These are phyloP conservation scores for Monomorium pharaonis DNA, from an alignment of 1,140 invertebrate genomes.

Conservation along the genomic window DNA sequence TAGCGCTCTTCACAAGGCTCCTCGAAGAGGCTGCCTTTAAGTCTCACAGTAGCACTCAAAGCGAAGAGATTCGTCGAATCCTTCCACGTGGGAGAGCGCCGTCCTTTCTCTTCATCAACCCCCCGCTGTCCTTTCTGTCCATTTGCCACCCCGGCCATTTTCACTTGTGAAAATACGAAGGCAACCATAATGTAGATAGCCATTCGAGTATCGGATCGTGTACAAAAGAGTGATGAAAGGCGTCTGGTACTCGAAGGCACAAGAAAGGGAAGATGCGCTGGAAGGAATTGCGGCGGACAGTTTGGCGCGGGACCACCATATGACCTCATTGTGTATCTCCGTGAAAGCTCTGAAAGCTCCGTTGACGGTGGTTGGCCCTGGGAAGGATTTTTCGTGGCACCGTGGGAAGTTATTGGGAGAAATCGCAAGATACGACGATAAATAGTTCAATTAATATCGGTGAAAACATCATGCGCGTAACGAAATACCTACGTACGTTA, in stretches of 20 bases:
- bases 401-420: constrained; percentile 15
- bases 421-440: constrained; percentile 16
- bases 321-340: constrained; percentile 58
- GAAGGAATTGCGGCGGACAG: constrained; percentile 40
- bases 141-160: constrained; percentile 52
- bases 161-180: constrained; percentile 62
- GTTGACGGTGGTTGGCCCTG: constrained; percentile 8
- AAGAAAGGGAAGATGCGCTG: constrained; percentile 15
- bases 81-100: constrained; percentile 47
- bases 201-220: constrained; percentile 58
- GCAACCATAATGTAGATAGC: constrained; percentile 40
- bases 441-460: constrained; percentile 26
- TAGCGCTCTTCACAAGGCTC: constrained; percentile 47
- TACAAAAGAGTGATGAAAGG: constrained; percentile 53
- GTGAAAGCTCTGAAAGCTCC: constrained; percentile 57
- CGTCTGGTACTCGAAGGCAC: not conserved
- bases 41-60: constrained; percentile 63
- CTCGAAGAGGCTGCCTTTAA: constrained; percentile 62
- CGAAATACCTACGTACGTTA: not conserved
- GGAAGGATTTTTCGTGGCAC: constrained; percentile 31
- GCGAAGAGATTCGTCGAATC: constrained; percentile 51
- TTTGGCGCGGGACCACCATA: constrained; percentile 61
- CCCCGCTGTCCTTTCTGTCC: constrained; percentile 45
- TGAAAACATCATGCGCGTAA: not conserved
- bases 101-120: constrained; percentile 54